Base-by-base conservation (phyloP, 2,797 vertebrate genomes). In the Telmatherina bonti region DNA sequence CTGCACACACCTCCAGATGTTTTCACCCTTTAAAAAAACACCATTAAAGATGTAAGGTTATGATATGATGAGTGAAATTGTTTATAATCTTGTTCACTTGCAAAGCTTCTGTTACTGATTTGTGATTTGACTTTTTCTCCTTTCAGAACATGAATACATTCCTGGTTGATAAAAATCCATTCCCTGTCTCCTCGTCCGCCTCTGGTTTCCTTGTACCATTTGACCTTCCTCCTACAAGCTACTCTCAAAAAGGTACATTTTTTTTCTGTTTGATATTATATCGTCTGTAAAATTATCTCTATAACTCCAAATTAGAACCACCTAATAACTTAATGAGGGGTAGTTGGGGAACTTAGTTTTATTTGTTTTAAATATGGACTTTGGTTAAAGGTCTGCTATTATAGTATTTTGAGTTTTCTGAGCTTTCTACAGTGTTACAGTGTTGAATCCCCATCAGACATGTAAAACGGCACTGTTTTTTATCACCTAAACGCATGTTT, bases 181-280 rank as follows among this genome's bases (percentile, higher is more conserved):
- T 94, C 89, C 92, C 93, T 20, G 78, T 70, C 69, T 91, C 91
- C 7, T 83, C 84, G 0, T 79, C 92, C 18, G 91, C 88, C 38
- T 67, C 78, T 33, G 90, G 91, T 45, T 95, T 95, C 71, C 93
- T 91, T 0, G 94, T 95, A 78, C 94, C 94, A 27, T 94, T 95
- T 85, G 95, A 95, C 84, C 91, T 95, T 11, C 95, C 95, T 0
- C 94, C 94, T 3, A 85, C 90, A 49, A 59, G 55, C 75, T 95
- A 95, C 82, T 83, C 89, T 43, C 35, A 77, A 51, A 90, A 92
- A 92, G 95, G 95, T 95, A 83, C 61, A 49, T 22, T 7, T 16
- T 20, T 33, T 26, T 57, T 12, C 7, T 26, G 43, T 11, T 20
- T 7, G 35, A 2, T 31, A 47, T 38, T 47, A 4, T 30, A 5